Conservation (phyloP, 2,797 vertebrate species). For the Chelmon rostratus region DNA sequence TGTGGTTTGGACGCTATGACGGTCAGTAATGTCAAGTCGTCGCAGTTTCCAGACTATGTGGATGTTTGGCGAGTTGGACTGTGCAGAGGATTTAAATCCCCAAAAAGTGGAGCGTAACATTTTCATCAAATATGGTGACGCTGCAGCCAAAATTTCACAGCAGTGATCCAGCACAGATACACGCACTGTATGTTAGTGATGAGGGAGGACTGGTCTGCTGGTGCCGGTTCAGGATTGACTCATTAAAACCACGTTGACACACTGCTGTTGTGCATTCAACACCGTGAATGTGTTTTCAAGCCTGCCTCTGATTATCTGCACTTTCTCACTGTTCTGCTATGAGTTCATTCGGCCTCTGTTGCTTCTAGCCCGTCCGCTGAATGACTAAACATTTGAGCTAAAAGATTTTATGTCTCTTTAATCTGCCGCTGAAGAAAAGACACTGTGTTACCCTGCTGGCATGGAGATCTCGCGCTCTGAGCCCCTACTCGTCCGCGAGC, state of each 20-base stretch:
- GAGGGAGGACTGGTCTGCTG: not conserved
- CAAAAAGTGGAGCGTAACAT: slow-evolving; percentile 28
- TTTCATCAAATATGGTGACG: slow-evolving; percentile 17
- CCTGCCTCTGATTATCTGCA: not conserved
- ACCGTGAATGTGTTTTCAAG: not conserved
- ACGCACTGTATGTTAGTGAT: not conserved
- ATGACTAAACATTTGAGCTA: slow-evolving; percentile 4
- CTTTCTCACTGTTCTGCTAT: not conserved
- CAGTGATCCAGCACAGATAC: not conserved
- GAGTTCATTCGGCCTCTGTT: slow-evolving; percentile 7
- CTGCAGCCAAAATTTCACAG: not conserved
- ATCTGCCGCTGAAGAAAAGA: slow-evolving; percentile 36
- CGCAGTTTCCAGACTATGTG: slow-evolving; percentile 32
- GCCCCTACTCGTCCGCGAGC: slow-evolving; percentile 45
- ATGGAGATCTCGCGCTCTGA: slow-evolving; percentile 30
- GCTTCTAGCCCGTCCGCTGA: slow-evolving; percentile 4
- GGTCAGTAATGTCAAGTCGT: slow-evolving; percentile 27
- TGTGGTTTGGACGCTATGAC: slow-evolving; percentile 7
- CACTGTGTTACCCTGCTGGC: slow-evolving; percentile 1
- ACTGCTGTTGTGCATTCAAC: not conserved
- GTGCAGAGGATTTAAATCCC: slow-evolving; percentile 11
- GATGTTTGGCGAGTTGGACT: slow-evolving; percentile 20
- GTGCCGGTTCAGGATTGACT: not conserved
- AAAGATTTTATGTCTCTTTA: slow-evolving; percentile 21
- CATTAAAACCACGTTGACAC: not conserved